A percentile compares a stretch with the other conserved stretches of the same genome.
Evolutionary conservation across 2,888 invertebrate genomes (phyloP).

Genomic region (Catotricha subobsoleta): DNA sequence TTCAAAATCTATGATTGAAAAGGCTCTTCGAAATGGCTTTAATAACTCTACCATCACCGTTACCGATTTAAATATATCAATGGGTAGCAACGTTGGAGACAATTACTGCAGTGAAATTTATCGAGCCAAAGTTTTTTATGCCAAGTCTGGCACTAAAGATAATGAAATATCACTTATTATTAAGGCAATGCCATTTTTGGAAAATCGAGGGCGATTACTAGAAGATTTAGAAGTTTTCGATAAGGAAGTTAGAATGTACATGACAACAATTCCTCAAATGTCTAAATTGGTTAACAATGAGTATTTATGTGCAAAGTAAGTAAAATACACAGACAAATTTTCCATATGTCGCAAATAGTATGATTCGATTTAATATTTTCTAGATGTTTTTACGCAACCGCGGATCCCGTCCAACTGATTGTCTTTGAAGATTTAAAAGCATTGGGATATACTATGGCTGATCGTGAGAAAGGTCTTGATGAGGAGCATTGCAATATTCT

Average conservation of each 20-base stretch:
- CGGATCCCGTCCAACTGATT: constrained; percentile 15
- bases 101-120: constrained; percentile 27
- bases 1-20: constrained; percentile 17
- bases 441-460: constrained; percentile 32
- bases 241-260: constrained; percentile 15
- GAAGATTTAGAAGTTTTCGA: constrained; percentile 13
- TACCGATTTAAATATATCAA: constrained; percentile 17
- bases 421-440: constrained; percentile 35
- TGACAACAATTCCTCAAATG: constrained; percentile 12
- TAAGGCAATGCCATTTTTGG: constrained; percentile 13
- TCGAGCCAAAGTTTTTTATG: constrained; percentile 16
- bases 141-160: constrained; percentile 17
- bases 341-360: neutral
- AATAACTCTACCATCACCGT: constrained; percentile 16
- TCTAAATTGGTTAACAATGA: constrained; percentile 9
- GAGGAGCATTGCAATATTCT: constrained; percentile 32
- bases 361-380: neutral
- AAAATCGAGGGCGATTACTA: constrained; percentile 7
- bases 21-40: constrained; percentile 20
- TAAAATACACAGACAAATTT: neutral
- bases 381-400: constrained; percentile 1
- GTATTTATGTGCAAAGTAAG: constrained; percentile 11
- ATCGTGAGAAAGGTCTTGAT: constrained; percentile 35
- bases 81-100: constrained; percentile 22
- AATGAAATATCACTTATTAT: constrained; percentile 20